These are phyloP conservation scores for Phasia obesa DNA, from an alignment of 2,888 invertebrate genomes.

Conservation along the genomic window DNA sequence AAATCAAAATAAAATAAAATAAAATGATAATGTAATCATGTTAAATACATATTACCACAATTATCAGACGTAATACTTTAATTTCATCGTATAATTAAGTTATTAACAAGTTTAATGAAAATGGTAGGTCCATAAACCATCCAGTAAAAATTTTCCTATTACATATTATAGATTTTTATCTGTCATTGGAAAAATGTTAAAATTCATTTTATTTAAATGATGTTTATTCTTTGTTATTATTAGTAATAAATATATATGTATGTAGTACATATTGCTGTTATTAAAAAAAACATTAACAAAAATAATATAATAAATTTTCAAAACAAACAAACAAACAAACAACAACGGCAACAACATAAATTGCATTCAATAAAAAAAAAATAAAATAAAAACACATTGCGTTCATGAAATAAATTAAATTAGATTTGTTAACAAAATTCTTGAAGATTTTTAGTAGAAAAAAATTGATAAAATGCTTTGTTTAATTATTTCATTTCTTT, in stretches of 20 bases:
- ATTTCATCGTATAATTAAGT: constrained; percentile 14
- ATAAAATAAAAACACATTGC: constrained; percentile 71
- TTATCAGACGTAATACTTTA: constrained; percentile 43
- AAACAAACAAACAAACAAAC: constrained; percentile 64
- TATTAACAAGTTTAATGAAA: constrained; percentile 31
- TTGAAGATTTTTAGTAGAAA: constrained; percentile 55
- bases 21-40: constrained; percentile 32
- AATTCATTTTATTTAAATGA: neutral
- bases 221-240: constrained; percentile 6
- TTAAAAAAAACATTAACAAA: constrained; percentile 47
- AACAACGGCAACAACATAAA: constrained; percentile 77
- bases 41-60: constrained; percentile 45
- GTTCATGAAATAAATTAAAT: constrained; percentile 68
- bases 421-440: constrained; percentile 32
- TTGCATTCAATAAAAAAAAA: constrained; percentile 74
- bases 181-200: no score
- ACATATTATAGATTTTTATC: no score
- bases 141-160: neutral
- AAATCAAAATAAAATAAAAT: neutral
- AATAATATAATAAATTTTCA: constrained; percentile 71
- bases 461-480: constrained; percentile 42
- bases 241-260: constrained; percentile 20
- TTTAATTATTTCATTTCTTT: constrained; percentile 6
- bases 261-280: no score
- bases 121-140: constrained; percentile 42